Percentiles rank a stretch among this genome's conserved stretches.
These are phyloP conservation scores for Holcopasites calliopsidis DNA, from an alignment of 1,140 invertebrate species.

Conservation along the genomic window DNA sequence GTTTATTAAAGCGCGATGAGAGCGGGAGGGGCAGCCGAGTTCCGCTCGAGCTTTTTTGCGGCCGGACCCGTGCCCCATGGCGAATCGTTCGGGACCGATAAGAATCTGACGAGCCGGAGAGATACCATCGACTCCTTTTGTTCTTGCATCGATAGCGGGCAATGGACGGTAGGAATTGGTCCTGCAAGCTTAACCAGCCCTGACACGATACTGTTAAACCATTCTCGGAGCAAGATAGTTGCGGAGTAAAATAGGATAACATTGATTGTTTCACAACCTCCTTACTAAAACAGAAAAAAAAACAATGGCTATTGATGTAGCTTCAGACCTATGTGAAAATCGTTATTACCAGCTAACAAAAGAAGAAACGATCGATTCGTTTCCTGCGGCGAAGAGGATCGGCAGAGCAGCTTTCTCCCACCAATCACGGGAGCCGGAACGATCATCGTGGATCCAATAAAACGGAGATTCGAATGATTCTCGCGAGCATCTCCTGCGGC, in stretches of 20 bases:
- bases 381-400: slow-evolving; percentile 23
- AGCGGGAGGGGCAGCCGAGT: neutral
- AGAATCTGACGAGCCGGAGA: slow-evolving; percentile 9
- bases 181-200: slow-evolving; percentile 6
- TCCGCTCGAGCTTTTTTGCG: neutral
- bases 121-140: slow-evolving; percentile 44
- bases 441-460: slow-evolving; percentile 41
- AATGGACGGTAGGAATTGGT: no score
- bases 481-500: slow-evolving; percentile 18
- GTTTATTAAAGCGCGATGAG: slow-evolving; percentile 56
- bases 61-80: neutral
- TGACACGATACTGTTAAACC: neutral
- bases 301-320: no score
- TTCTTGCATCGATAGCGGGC: slow-evolving; percentile 18
- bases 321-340: no score
- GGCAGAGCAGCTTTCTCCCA: slow-evolving; percentile 4
- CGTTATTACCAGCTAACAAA: neutral
- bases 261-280: neutral
- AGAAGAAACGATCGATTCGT: neutral
- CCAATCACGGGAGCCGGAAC: slow-evolving; percentile 24
- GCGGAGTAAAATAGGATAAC: neutral
- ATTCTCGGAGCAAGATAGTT: neutral
- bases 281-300: neutral
- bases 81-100: slow-evolving; percentile 22
- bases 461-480: neutral